A percentile compares a stretch with the other conserved stretches of the same genome.
These are phyloP conservation scores for Calosoma granatense DNA, from an alignment of 1,140 invertebrate genomes.

Conservation along the genomic window DNA sequence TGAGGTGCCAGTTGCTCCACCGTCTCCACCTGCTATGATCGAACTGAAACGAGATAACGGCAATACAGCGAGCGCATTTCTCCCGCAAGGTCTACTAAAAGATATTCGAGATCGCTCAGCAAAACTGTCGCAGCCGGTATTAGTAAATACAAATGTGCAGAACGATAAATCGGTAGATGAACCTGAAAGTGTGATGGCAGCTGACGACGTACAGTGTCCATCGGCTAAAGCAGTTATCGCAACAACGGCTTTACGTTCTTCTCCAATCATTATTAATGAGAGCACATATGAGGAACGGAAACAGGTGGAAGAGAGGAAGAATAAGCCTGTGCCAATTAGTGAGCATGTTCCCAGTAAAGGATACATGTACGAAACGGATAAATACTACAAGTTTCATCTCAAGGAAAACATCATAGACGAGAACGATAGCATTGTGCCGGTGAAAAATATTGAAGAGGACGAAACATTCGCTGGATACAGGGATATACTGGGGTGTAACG, in stretches of 20 bases:
- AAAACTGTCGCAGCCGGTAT: slow-evolving; percentile 17
- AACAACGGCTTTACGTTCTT: slow-evolving; percentile 22
- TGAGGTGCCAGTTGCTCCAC: slow-evolving; percentile 2
- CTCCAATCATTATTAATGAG: slow-evolving; percentile 46
- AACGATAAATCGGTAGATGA: slow-evolving; percentile 21
- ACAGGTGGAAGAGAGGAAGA: slow-evolving; percentile 38
- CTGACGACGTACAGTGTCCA: slow-evolving; percentile 16
- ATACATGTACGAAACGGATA: slow-evolving; percentile 58
- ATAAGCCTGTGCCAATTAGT: slow-evolving; percentile 35
- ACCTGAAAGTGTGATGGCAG: background rate
- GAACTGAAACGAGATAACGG: slow-evolving; percentile 7
- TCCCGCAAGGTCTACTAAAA: slow-evolving; percentile 46
- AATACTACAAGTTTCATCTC: slow-evolving; percentile 71
- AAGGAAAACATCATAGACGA: slow-evolving; percentile 59
- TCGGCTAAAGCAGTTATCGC: background rate
- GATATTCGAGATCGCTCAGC: slow-evolving; percentile 42
- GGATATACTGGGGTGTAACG: slow-evolving; percentile 56
- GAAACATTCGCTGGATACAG: slow-evolving; percentile 73
- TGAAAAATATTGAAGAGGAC: slow-evolving; percentile 40
- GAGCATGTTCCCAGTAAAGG: slow-evolving; percentile 19
- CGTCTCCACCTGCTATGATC: slow-evolving; percentile 11
- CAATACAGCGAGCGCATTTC: slow-evolving; percentile 31
- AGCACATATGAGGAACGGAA: slow-evolving; percentile 56
- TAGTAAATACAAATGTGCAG: slow-evolving; percentile 30
- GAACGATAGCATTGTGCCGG: slow-evolving; percentile 32